These are phyloP conservation scores for Melolontha melolontha DNA, from an alignment of 2,888 invertebrate genomes.

Conservation along the genomic window DNA sequence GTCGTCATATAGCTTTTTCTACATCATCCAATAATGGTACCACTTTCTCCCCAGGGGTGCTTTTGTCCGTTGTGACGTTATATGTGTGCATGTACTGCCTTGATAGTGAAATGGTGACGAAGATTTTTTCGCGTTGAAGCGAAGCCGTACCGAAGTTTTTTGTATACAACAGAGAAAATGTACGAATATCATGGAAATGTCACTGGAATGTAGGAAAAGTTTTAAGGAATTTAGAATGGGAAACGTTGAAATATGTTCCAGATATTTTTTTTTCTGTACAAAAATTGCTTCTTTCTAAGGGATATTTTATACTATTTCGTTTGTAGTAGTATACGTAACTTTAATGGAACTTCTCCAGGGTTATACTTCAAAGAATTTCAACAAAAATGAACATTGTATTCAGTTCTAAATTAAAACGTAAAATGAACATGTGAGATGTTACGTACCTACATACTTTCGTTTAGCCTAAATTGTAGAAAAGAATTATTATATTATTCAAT, in stretches of 20 bases:
- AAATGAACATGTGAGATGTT: no score
- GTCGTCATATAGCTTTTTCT: conserved; percentile 25
- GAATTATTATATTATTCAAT: no score
- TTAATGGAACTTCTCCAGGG: not conserved
- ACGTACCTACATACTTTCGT: no score
- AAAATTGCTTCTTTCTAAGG: no score
- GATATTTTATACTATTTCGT: no score
- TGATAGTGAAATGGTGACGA: conserved; percentile 1
- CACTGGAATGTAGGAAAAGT: conserved; percentile 22
- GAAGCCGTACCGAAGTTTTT: conserved; percentile 7
- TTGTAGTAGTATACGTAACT: not conserved
- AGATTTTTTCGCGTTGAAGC: conserved; percentile 17
- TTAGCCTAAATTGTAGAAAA: no score
- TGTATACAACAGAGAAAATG: not conserved
- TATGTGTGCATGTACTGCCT: conserved; percentile 1
- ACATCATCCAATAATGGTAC: conserved; percentile 19
- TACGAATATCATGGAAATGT: conserved; percentile 23
- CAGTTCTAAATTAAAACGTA: no score
- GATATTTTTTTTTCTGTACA: not conserved
- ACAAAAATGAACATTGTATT: no score
- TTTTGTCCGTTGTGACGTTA: conserved; percentile 7
- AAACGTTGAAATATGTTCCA: not conserved
- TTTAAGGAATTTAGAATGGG: conserved; percentile 22
- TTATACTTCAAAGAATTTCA: no score
- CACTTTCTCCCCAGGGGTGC: conserved; percentile 10